Percentiles rank a stretch among this genome's conserved stretches.
phyloP scores from a whole-genome alignment of 2,888 invertebrate species.

The Megastigmus dorsalis region DNA sequence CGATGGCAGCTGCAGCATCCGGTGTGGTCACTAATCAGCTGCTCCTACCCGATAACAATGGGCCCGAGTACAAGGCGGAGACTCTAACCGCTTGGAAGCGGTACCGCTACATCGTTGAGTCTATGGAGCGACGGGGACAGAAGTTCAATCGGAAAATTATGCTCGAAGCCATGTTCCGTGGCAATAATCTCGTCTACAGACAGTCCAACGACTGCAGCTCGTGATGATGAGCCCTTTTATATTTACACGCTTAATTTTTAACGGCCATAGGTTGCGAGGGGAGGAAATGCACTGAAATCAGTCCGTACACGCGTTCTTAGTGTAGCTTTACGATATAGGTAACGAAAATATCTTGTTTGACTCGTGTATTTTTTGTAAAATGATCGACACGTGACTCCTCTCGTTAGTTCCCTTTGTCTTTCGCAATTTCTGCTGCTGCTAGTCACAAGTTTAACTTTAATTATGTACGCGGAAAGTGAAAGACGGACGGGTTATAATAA shows the following conservation, averaged over 20 bases:
- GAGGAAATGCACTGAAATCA: neutral
- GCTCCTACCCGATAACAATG: slow-evolving; percentile 10
- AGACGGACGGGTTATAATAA: no score
- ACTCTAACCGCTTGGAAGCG: slow-evolving; percentile 65
- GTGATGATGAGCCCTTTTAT: no score
- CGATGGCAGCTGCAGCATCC: slow-evolving; percentile 2
- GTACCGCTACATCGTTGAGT: slow-evolving; percentile 67
- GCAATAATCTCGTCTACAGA: slow-evolving; percentile 66
- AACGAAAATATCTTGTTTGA: no score
- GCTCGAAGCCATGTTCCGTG: slow-evolving; percentile 71
- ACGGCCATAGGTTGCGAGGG: no score
- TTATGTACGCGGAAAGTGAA: no score
- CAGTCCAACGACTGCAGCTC: neutral
- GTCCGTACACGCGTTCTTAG: no score
- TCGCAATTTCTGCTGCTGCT: slow-evolving; percentile 7
- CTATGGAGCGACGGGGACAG: slow-evolving; percentile 65
- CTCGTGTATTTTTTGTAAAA: neutral
- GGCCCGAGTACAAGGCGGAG: slow-evolving; percentile 14
- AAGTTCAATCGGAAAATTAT: slow-evolving; percentile 65
- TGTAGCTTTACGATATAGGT: no score
- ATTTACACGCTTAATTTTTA: no score
- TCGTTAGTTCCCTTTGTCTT: neutral
- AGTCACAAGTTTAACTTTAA: slow-evolving; percentile 8
- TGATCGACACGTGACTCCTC: neutral
- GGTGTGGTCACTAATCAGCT: neutral